Conservation (phyloP, 1,140 invertebrate genomes). For the Ceratina australensis region DNA sequence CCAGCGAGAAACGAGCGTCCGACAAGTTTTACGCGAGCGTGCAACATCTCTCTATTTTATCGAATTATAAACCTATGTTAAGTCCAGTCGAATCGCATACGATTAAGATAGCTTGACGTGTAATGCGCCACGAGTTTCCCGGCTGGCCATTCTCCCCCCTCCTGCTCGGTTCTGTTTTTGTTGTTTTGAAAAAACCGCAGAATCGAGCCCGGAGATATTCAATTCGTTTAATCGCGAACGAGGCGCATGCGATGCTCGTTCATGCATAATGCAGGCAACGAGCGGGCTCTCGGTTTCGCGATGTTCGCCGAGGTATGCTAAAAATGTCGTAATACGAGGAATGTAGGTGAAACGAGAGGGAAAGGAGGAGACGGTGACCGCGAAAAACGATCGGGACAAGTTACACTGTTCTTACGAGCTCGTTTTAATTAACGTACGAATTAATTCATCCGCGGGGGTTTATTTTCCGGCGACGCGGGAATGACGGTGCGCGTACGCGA, state of each 20-base stretch:
- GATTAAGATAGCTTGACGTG: too few species aligned
- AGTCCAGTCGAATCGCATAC: too few species aligned
- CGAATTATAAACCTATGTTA: too few species aligned
- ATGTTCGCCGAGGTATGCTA: background rate
- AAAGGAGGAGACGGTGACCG: background rate
- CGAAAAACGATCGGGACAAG: background rate
- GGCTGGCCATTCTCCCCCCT: too few species aligned
- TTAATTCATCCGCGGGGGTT: constrained; percentile 29
- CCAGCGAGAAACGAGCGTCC: too few species aligned
- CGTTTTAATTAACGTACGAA: constrained; percentile 34
- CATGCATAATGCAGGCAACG: constrained; percentile 24
- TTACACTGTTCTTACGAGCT: constrained; percentile 3
- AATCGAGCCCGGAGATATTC: too few species aligned
- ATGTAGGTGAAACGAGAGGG: constrained; percentile 38
- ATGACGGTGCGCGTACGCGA: constrained; percentile 18
- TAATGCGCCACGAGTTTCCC: too few species aligned
- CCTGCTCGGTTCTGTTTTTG: too few species aligned
- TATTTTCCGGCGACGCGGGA: background rate
- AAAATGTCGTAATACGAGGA: constrained; percentile 7
- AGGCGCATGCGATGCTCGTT: background rate
- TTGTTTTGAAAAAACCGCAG: too few species aligned
- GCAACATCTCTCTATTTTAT: too few species aligned
- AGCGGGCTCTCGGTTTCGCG: background rate
- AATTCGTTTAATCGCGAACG: constrained; percentile 9
- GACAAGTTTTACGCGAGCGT: too few species aligned